Conservation (phyloP, 2,113 vertebrate species). For the Gallinago jamesoni region DNA sequence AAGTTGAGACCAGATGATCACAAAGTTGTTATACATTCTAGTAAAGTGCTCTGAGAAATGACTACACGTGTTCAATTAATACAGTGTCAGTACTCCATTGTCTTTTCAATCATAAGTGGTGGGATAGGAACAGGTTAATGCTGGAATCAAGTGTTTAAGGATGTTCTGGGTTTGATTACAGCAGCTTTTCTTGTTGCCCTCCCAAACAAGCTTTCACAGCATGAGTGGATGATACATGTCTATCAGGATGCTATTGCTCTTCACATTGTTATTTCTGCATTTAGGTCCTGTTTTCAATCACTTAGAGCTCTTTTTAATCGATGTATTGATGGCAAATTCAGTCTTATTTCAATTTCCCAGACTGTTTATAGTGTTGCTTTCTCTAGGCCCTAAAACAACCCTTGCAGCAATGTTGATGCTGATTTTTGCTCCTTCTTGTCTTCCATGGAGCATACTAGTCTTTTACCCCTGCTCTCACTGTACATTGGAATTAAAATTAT, state of each 20-base stretch:
- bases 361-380: not conserved
- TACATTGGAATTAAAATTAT: not conserved
- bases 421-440: not conserved
- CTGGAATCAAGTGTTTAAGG: not conserved
- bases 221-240: not conserved
- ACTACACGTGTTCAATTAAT: not conserved
- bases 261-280: not conserved
- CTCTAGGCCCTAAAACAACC: not conserved
- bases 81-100: not conserved
- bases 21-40: not conserved
- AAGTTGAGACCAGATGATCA: not conserved
- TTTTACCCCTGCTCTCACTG: not conserved
- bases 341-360: not conserved
- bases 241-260: not conserved
- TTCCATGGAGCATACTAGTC: not conserved
- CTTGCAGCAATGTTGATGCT: not conserved
- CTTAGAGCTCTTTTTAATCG: not conserved
- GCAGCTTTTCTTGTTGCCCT: not conserved
- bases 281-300: not conserved
- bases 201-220: not conserved
- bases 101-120: not conserved
- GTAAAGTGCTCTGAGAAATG: not conserved
- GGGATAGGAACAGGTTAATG: not conserved
- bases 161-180: not conserved
- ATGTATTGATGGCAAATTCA: not conserved